Conservation (phyloP, 2,888 invertebrate genomes). For the Zelleria hepariella region DNA sequence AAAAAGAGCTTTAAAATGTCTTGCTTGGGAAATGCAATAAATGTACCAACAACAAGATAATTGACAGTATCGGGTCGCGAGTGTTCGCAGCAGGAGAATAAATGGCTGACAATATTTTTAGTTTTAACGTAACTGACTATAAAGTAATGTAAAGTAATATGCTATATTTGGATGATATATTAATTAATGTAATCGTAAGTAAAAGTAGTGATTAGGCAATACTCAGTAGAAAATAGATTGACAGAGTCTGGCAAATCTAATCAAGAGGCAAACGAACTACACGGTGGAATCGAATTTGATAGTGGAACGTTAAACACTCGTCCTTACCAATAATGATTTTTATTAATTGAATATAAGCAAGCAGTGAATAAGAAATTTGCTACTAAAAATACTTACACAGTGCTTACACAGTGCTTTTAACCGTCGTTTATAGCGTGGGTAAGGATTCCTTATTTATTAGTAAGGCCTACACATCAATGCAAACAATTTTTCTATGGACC, state of each 20-base stretch:
- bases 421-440: no score
- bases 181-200: background rate
- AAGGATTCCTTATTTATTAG: no score
- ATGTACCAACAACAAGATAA: background rate
- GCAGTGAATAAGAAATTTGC: no score
- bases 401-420: no score
- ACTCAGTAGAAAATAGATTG: background rate
- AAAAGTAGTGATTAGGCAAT: slow-evolving; percentile 11
- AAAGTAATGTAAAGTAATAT: background rate
- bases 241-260: background rate
- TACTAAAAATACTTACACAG: no score
- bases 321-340: no score
- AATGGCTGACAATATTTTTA: slow-evolving; percentile 51
- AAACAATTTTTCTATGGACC: no score
- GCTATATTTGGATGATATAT: background rate
- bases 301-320: no score
- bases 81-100: slow-evolving; percentile 59
- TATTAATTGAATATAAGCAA: no score
- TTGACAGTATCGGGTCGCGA: slow-evolving; percentile 27
- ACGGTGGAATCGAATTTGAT: no score
- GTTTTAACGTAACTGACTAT: background rate
- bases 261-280: no score
- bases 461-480: no score
- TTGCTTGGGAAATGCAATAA: background rate
- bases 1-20: background rate